phyloP scores from a whole-genome alignment of 2,797 vertebrate genomes.

The Amniataba percoides region DNA sequence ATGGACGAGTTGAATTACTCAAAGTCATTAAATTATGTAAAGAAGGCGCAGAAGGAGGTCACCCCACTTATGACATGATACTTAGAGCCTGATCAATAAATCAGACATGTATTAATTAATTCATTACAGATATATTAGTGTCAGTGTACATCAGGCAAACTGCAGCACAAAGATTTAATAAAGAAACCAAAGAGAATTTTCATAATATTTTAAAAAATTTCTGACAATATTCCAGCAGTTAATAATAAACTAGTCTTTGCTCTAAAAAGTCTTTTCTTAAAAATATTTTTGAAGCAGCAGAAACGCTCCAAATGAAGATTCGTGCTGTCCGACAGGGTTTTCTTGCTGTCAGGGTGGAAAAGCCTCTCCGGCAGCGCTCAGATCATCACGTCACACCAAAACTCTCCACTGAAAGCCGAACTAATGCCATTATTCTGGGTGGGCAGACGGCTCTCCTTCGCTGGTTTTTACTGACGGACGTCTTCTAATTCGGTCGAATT shows the following conservation, averaged over 20 bases:
- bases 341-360: not conserved
- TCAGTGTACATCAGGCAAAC: not conserved
- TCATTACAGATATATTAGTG: not conserved
- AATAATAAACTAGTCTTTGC: too few relatives aligned
- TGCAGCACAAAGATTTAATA: not conserved
- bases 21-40: not conserved
- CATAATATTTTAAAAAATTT: not conserved
- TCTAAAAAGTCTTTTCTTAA: too few relatives aligned
- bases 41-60: not conserved
- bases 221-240: too few relatives aligned
- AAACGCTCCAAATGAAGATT: not conserved
- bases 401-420: not conserved
- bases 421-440: conserved; percentile 27
- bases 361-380: conserved; percentile 2
- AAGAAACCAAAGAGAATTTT: not conserved
- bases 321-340: not conserved
- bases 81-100: too few relatives aligned
- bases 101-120: not conserved
- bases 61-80: not conserved
- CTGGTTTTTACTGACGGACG: conserved; percentile 4
- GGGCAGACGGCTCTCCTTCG: conserved; percentile 6
- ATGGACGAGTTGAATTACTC: too few relatives aligned
- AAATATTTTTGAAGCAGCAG: not conserved
- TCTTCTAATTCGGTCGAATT: conserved; percentile 24
- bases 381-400: conserved; percentile 8